phyloP scores from a whole-genome alignment of 2,113 vertebrate species.

The Rafetus swinhoei region DNA sequence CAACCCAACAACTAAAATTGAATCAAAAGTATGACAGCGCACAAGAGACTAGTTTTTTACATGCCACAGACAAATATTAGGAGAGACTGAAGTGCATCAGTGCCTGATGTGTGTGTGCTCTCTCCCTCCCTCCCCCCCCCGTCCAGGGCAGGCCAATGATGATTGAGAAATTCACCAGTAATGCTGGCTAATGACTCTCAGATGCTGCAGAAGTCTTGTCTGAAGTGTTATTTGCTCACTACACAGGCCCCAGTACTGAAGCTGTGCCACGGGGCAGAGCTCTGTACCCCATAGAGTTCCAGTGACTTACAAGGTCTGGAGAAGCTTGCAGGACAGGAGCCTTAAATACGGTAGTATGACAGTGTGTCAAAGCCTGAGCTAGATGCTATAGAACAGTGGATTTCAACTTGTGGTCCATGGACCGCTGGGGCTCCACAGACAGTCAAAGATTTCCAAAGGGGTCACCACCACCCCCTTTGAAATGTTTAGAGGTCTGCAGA shows the following conservation, averaged over 20 bases:
- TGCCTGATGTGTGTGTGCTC: too few relatives aligned
- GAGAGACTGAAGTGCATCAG: background rate
- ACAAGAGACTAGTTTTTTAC: background rate
- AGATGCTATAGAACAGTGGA: background rate
- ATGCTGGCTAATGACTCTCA: background rate
- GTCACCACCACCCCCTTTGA: background rate
- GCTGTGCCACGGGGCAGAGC: background rate
- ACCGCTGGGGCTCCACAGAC: background rate
- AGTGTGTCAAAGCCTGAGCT: background rate
- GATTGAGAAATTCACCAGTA: background rate
- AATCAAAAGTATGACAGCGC: background rate
- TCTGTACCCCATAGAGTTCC: background rate
- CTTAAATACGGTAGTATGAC: background rate
- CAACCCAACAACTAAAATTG: background rate
- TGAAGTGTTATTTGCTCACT: background rate
- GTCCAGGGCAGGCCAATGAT: background rate
- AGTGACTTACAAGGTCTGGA: background rate
- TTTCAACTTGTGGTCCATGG: background rate
- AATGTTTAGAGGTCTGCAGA: background rate
- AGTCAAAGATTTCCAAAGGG: background rate
- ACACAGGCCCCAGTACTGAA: background rate
- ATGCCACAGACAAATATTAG: background rate
- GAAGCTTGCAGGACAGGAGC: background rate
- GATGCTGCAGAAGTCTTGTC: background rate
- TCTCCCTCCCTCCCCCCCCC: too few relatives aligned